Conservation (phyloP, 2,797 vertebrate genomes). For the Liasis olivaceus region DNA sequence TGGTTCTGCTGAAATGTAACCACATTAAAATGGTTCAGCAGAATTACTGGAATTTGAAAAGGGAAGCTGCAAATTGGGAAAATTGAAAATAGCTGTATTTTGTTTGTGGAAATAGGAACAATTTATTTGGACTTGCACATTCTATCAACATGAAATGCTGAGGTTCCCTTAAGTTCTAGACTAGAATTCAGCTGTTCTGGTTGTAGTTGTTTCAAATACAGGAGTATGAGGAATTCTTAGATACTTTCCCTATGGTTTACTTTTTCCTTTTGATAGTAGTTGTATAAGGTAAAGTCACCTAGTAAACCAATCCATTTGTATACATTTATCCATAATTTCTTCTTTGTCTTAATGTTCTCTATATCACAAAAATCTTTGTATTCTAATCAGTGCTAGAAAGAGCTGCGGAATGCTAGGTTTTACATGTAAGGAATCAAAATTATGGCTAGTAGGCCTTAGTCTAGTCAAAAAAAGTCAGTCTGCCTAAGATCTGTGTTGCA, state of each 20-base stretch:
- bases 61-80: background rate
- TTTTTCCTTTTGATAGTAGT: background rate
- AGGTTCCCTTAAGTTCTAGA: too few relatives aligned
- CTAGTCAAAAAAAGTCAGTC: background rate
- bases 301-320: too few relatives aligned
- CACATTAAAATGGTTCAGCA: background rate
- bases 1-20: background rate
- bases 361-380: background rate
- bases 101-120: background rate
- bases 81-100: background rate
- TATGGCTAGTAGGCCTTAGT: too few relatives aligned
- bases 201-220: background rate
- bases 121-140: background rate
- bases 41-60: background rate
- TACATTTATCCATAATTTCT: too few relatives aligned
- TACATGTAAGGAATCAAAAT: background rate
- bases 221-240: background rate
- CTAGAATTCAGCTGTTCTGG: too few relatives aligned
- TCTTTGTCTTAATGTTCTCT: background rate
- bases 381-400: background rate
- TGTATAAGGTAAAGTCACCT: background rate
- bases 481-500: background rate
- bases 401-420: background rate
- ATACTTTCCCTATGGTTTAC: background rate
- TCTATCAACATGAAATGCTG: too few relatives aligned